Conservation (phyloP, 1,140 invertebrate species). For the Papilio glaucus region DNA sequence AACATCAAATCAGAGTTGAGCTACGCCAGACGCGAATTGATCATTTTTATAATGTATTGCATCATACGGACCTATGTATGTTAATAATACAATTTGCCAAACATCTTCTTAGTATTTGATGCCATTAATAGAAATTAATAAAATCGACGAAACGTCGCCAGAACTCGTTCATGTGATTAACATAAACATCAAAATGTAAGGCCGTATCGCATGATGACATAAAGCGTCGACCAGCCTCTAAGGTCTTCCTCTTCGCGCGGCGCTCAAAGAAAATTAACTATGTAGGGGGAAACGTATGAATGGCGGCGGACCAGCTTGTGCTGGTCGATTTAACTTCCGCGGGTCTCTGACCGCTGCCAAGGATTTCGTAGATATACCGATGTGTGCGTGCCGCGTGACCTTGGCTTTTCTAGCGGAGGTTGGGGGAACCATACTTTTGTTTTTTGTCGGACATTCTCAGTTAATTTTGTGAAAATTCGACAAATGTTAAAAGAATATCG, state of each 20-base stretch:
- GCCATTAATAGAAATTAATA: constrained; percentile 30
- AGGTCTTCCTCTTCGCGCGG: constrained; percentile 44
- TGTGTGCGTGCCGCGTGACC: constrained; percentile 65
- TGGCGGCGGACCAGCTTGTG: constrained; percentile 54
- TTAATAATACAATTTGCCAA: constrained; percentile 14
- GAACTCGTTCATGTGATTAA: constrained; percentile 65
- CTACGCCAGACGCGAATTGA: background rate
- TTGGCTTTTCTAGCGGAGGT: constrained; percentile 67
- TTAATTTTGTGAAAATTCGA: background rate
- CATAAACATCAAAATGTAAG: constrained; percentile 71
- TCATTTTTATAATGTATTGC: constrained; percentile 6
- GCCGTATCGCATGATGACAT: constrained; percentile 71
- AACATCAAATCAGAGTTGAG: no score
- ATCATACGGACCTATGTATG: background rate
- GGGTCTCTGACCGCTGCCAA: constrained; percentile 70
- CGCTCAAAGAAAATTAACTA: constrained; percentile 25
- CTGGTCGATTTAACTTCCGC: constrained; percentile 67
- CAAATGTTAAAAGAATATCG: background rate
- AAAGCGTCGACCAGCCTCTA: constrained; percentile 58
- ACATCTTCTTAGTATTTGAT: constrained; percentile 12
- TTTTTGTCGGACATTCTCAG: background rate
- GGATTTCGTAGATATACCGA: constrained; percentile 69
- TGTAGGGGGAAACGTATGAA: constrained; percentile 50
- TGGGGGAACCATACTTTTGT: constrained; percentile 50
- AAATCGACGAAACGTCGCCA: constrained; percentile 27